Conservation (phyloP, 2,113 vertebrate species). For the Solea senegalensis region DNA sequence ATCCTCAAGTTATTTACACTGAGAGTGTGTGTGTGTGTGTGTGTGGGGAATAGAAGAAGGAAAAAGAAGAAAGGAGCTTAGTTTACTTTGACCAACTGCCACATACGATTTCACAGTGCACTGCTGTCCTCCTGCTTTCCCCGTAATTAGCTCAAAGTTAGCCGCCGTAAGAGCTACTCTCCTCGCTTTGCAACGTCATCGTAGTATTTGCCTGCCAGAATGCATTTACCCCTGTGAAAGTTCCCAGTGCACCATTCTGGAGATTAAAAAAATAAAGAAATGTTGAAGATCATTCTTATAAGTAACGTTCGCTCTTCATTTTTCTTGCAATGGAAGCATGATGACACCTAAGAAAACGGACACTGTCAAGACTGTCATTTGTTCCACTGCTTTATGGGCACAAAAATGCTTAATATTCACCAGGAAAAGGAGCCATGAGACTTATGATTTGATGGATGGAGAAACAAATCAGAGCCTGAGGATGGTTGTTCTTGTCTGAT, state of each 20-base stretch:
- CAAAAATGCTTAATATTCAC: too few species aligned
- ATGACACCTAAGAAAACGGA: too few species aligned
- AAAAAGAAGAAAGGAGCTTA: conserved; percentile 42
- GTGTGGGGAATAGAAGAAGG: too few species aligned
- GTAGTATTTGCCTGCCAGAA: conserved; percentile 8
- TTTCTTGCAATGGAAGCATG: too few species aligned
- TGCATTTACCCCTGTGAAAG: conserved; percentile 3
- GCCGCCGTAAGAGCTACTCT: conserved; percentile 15
- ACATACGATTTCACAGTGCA: conserved; percentile 70
- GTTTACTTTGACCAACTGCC: conserved; percentile 62
- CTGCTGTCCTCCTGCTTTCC: conserved; percentile 31
- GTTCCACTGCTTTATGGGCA: too few species aligned
- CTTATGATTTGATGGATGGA: too few species aligned
- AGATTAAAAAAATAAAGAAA: neutral
- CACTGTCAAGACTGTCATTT: too few species aligned
- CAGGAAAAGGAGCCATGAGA: too few species aligned
- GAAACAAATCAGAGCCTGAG: too few species aligned
- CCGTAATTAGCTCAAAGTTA: conserved; percentile 61
- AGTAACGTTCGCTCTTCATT: too few species aligned
- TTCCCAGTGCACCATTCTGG: neutral
- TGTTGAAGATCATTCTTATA: too few species aligned
- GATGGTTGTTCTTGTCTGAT: too few species aligned
- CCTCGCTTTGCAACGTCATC: conserved; percentile 6
- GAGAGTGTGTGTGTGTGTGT: conserved; percentile 22
- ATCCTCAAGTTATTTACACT: conserved; percentile 72